Conservation (phyloP, 1,140 invertebrate genomes). For the Lasaia peninsularis region DNA sequence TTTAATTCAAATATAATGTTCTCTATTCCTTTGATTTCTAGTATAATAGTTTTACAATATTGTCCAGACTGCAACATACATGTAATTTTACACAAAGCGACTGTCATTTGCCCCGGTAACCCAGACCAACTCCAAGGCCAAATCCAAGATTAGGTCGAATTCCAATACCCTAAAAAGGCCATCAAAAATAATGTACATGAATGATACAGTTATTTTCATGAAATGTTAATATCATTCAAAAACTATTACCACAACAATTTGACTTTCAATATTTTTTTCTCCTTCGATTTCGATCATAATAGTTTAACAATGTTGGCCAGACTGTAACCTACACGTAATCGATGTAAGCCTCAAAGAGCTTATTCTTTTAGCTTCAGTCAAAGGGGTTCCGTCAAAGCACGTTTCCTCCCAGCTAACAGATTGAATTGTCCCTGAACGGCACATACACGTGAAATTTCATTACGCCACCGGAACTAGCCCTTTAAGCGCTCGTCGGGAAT, state of each 20-base stretch:
- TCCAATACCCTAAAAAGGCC: too few relatives aligned
- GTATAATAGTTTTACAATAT: too few relatives aligned
- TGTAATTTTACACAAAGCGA: too few relatives aligned
- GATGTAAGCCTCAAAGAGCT: not conserved
- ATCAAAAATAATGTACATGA: too few relatives aligned
- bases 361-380: slow-evolving; percentile 2
- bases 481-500: slow-evolving; percentile 5
- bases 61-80: too few relatives aligned
- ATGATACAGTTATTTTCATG: too few relatives aligned
- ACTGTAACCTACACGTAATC: not conserved
- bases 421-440: slow-evolving; percentile 9
- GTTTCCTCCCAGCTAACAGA: slow-evolving; percentile 7
- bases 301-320: not conserved
- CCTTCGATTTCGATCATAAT: not conserved
- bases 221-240: too few relatives aligned
- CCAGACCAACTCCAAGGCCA: too few relatives aligned
- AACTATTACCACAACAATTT: not conserved
- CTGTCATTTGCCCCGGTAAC: too few relatives aligned
- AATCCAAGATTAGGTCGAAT: too few relatives aligned
- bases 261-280: not conserved
- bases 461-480: not conserved
- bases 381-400: slow-evolving; percentile 2
- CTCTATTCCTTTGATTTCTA: too few relatives aligned
- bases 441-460: slow-evolving; percentile 8
- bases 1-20: too few relatives aligned